phyloP scores from a whole-genome alignment of 2,888 invertebrate genomes.

The Periphyllus acericola region DNA sequence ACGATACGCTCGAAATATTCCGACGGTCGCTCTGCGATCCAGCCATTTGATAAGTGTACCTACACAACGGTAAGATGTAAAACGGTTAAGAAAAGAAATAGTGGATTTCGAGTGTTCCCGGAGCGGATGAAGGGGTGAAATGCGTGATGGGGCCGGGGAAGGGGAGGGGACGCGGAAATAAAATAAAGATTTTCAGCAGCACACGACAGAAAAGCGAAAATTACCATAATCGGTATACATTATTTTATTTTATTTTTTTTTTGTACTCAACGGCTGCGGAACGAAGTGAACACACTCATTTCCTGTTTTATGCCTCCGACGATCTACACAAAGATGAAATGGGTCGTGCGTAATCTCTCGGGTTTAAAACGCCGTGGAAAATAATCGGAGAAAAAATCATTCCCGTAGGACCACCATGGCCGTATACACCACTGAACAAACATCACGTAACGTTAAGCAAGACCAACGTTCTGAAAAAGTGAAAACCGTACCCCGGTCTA shows the following conservation, averaged over 20 bases:
- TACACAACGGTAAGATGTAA: neutral
- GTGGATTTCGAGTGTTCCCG: neutral
- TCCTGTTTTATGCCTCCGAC: neutral
- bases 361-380: neutral
- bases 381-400: conserved; percentile 4
- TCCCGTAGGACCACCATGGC: neutral
- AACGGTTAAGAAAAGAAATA: conserved; percentile 8
- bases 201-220: conserved; percentile 12
- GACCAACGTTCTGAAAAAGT: neutral
- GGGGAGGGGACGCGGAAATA: neutral
- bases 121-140: neutral
- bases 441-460: neutral
- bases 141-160: neutral
- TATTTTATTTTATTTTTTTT: conserved; percentile 13
- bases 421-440: neutral
- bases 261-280: no score
- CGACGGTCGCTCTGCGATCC: neutral
- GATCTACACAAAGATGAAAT: conserved; percentile 8
- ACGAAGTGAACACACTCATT: conserved; percentile 35
- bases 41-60: neutral
- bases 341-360: neutral
- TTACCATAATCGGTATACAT: conserved; percentile 37
- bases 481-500: neutral
- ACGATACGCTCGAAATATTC: conserved; percentile 1
- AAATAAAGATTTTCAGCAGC: neutral